Evolutionary conservation across 2,888 invertebrate genomes (phyloP), one percentile per base, ranked within the genome.

Genomic region (Acleris laterana): DNA sequence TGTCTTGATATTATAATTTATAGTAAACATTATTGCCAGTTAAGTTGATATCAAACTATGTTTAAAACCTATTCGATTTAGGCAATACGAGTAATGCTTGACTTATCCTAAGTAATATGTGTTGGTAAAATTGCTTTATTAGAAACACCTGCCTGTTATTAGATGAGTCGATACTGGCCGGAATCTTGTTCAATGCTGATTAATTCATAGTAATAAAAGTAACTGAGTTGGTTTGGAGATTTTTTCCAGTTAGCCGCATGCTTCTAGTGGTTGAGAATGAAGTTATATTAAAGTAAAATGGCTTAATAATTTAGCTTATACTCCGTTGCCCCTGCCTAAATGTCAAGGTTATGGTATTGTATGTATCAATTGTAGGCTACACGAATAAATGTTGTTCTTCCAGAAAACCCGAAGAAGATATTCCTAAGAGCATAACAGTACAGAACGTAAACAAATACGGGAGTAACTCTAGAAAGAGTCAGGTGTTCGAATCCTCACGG

Each of bases 401-500:
- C 91, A 93, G 93, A 91, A 91, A 91, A 87, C 81, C 87, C 72
- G 93, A 93, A 83, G 93, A 93, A 83, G 91, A 91, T 78, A 85
- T 68, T 78, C 80, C 85, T 83, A 93, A 91, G 82, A 89, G 81
- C 83, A 87, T 90, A 78, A 88, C 89, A 75, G 84, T 91, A 84
- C 90, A 87, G 84, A 89, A 82, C 79, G 83, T 88, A 74, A 87
- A 81, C 82, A 89, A 90, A 87, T 89, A 89, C 72, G 90, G 89
- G 68, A 87, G 82, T 83, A 87, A 81, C 80, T 88, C 89, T 79
- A 87, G 93, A 83, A 94, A 95, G 88, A 94, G 94, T 75, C 93
- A 96, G 79, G 94, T 96, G 71, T 96, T 96, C 79, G 96, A 96
- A 86, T 94, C 95, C 65, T 95, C 95, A 69, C 87, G 95, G 77